Evolutionary conservation across 2,113 vertebrate genomes (phyloP), one percentile per base, ranked within the genome.

Genomic region (Cyphomyrus plagiostoma): DNA sequence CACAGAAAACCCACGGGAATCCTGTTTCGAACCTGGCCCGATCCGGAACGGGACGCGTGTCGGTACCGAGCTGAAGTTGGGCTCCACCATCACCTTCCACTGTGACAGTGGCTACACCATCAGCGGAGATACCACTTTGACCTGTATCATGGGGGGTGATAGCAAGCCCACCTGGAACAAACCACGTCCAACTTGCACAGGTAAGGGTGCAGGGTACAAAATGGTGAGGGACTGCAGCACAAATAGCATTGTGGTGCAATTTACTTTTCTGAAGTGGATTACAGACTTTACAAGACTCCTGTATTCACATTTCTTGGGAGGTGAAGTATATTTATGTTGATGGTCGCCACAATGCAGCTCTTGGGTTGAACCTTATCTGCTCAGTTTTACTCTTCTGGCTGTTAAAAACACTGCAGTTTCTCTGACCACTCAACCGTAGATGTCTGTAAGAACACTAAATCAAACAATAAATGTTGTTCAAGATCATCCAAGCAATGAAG

Each of bases 1-100:
- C 90, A 80, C 95, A 99, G 98, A 99, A 93, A 99, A 99, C 91
- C 98, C 98, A n/a, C 95, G 98, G 90, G 98, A 99, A 94, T 99
- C 98, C 0, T 99, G 98, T 93, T 99, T 99, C 1, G 98, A 99
- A 91, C 98, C 98, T 0, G 98, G 98, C 0, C 91, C 96, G 0
- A 94, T 99, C 90, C 97, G 96, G 93, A 99, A 99, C 0, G 98
- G 98, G 87, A 98, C 98, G 0, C 95, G 98, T 7, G 96, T 97
- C 91, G 98, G 98, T 0, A 94, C 96, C 0, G 97, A 99, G 49
- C 95, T 99, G 91, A 99, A 99, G 94, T 95, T 99, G 93, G 98
- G 98, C 15, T 98, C 98, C 30, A 96, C 96, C 0, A 91, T 99
- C 90, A 97, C 97, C 92, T 99, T 97, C 95, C 97, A 98, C 96